Conservation (phyloP, 2,797 vertebrate species). For the Pseudochirops corinnae region DNA sequence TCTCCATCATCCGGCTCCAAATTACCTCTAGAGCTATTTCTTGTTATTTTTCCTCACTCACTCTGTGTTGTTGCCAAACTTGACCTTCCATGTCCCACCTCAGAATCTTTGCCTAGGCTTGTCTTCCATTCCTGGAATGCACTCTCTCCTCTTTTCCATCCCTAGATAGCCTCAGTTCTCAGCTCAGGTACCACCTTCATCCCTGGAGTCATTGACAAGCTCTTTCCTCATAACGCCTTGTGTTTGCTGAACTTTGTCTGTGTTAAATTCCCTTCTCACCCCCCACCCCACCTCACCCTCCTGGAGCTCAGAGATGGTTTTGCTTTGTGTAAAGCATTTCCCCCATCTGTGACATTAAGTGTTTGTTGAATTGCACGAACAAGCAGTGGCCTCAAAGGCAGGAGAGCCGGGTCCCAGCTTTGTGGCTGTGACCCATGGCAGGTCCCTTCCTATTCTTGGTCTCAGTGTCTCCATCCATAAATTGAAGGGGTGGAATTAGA, state of each 20-base stretch:
- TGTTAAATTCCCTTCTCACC: not conserved
- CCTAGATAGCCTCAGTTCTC: not conserved
- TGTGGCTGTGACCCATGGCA: not conserved
- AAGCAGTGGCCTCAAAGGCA: not conserved
- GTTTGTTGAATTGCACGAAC: not conserved
- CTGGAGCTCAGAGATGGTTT: not conserved
- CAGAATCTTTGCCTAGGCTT: not conserved
- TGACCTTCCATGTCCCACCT: not conserved
- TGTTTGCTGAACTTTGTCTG: not conserved
- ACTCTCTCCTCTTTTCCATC: not conserved
- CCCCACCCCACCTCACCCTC: not conserved
- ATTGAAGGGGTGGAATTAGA: not conserved
- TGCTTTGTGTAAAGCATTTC: not conserved
- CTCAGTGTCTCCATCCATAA: not conserved
- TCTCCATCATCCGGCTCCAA: not conserved
- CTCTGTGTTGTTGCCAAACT: not conserved
- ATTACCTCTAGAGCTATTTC: not conserved
- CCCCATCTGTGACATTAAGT: not conserved
- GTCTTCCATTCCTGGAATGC: not conserved
- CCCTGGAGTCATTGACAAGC: not conserved
- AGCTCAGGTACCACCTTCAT: not conserved
- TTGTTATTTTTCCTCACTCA: not conserved
- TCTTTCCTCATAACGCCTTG: not conserved
- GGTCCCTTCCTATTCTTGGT: not conserved
- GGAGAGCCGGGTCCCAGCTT: not conserved